Evolutionary conservation across 2,113 vertebrate species (phyloP).

Genomic region (Turnix velox): DNA sequence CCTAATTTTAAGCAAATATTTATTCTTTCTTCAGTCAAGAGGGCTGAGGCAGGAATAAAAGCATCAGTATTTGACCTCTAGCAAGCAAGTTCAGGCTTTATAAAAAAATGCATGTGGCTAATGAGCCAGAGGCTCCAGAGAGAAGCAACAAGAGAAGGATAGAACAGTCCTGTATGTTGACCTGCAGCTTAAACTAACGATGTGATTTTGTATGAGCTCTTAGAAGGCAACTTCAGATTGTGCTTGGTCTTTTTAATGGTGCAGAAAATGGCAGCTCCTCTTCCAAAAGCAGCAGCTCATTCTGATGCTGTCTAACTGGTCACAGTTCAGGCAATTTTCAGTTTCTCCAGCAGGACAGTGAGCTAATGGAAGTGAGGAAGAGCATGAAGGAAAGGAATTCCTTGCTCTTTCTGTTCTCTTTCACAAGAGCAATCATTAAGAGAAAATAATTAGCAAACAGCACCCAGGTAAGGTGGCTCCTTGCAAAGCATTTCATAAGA

Average conservation of each 20-base stretch:
- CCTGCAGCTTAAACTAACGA: neutral
- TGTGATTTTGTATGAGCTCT: neutral
- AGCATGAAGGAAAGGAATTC: neutral
- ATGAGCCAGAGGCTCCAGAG: conserved; percentile 5
- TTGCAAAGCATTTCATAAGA: neutral
- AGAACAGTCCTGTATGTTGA: neutral
- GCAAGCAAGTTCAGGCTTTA: conserved; percentile 31
- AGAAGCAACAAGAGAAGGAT: neutral
- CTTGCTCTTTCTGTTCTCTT: neutral
- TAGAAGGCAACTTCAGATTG: neutral
- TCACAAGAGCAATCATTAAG: neutral
- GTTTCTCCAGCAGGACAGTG: neutral
- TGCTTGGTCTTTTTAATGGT: neutral
- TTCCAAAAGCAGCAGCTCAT: neutral
- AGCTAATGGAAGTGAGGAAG: neutral
- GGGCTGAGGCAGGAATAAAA: conserved; percentile 54
- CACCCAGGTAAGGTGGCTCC: neutral
- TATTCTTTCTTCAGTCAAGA: conserved; percentile 48
- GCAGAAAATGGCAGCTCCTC: neutral
- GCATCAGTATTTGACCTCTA: conserved; percentile 53
- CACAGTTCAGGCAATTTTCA: neutral
- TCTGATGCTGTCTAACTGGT: neutral
- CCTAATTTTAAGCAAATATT: conserved; percentile 65
- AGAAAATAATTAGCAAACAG: neutral
- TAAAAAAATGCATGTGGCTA: conserved; percentile 11